Base-by-base conservation (phyloP, 2,797 vertebrate genomes). In the Vespertilio murinus region DNA sequence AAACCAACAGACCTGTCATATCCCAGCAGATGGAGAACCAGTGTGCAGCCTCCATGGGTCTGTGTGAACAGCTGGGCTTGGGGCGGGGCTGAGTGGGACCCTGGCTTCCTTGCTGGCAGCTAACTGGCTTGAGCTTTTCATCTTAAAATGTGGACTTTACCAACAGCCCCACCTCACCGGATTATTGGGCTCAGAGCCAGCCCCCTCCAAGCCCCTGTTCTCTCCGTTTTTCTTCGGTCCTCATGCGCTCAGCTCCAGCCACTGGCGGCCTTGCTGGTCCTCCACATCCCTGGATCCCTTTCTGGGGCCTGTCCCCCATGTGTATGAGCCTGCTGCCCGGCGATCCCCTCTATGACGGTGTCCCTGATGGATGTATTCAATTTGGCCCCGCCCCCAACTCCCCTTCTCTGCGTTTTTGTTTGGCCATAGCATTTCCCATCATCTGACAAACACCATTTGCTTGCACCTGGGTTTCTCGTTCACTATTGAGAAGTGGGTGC, bases 341-440 rank as follows among this genome's bases (percentile, higher is more conserved):
- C 23, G 4, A 1, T 6, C 0, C 3, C 30, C 33, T 67, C 40
- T 1, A 0, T 0, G 1, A 20, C 30, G 35, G 59, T 0, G 5
- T 38, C 80, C 16, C 45, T 6, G n/a, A 64, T 11, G 25, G 30
- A 84, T 1, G 22, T 1, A 22, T 25, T 52, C 4, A 30, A 47
- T 38, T 16, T 67, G 17, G 40, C 12, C 14, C 7, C 25, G 8
- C 8, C 47, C 7, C 25, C 38, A 38, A 17, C 18, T n/a, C 25
- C 6, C 7, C 9, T 4, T n/a, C 3, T 40, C 35, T 0, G 6
- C 28, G 38, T 28, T 22, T 71, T 16, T 20, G n/a, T 47, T 40
- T 52, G 47, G 23, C n/a, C 52, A 56, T 1, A 33, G 25, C 23
- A 22, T 52, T 42, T n/a, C 14, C 42, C 61, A 54, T 35, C 42